Base-by-base conservation (phyloP, 1,140 invertebrate species). In the Papilio polyxenes region DNA sequence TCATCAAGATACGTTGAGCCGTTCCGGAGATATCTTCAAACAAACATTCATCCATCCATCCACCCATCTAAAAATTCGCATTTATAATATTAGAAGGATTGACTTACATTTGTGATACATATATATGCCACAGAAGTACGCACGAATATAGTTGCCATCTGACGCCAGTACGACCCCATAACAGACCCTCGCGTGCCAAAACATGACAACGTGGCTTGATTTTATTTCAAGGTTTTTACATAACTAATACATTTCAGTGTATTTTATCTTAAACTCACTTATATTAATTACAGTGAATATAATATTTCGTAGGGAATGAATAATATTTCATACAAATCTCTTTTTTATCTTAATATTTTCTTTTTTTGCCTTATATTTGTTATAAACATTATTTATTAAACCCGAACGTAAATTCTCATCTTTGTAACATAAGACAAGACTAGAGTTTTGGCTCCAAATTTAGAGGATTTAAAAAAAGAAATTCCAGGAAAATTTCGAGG, bases 81-180 rank as follows among this genome's bases (percentile, higher is more conserved):
- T 7, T 44, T 44, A 44, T 44, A 44, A 44, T 44, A 44, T 44
- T 44, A 20, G 11, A 37, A 69, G 15, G 3, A 69, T 40, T 69
- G 23, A 31, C 20, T 31, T 69, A 37, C 31, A 69, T 69, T 69
- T 15, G 3, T 37, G 7, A 44, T 44, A 44, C 6, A 56, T 6
- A 56, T 17, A 37, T 13, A 37, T 69, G 11, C 31, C 31, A 37
- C 37, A 10, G 23, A 69, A 37, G 65, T 69, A 13, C 3, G 23
- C 11, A 37, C 10, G 31, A 69, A 37, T 69, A 37, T 37, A 69
- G 10, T 31, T 37, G 65, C 65, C 65, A 69, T 69, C 23, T 69
- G 65, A 31, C 65, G 65, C 13, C 65, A 69, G 4, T 69, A 69
- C 65, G 65, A 69, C 65, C 65, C 65, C 65, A 69, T 69, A 69